Percentiles rank a stretch among this genome's conserved stretches.
phyloP scores from a whole-genome alignment of 2,113 vertebrate genomes.

The Megaceryle maxima region DNA sequence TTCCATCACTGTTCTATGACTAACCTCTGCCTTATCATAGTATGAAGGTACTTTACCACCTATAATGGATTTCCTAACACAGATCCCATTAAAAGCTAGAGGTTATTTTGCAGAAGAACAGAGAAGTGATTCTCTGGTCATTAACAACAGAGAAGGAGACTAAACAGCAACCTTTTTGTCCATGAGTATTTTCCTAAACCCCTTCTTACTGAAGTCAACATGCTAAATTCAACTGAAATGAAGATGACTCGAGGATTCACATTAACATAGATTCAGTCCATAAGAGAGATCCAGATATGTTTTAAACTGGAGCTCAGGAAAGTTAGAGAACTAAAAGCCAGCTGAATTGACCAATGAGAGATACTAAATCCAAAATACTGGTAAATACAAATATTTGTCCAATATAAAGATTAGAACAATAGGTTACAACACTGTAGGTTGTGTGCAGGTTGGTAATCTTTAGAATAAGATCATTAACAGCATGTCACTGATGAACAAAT shows the following conservation, averaged over 20 bases:
- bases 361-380: background rate
- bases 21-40: background rate
- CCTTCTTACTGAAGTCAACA: background rate
- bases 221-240: background rate
- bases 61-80: background rate
- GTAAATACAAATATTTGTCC: background rate
- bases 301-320: background rate
- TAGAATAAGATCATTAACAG: background rate
- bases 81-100: background rate
- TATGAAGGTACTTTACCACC: background rate
- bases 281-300: accelerated
- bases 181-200: background rate
- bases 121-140: background rate
- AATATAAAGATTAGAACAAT: background rate
- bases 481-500: background rate
- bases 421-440: background rate
- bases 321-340: background rate
- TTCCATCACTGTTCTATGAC: background rate
- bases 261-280: background rate
- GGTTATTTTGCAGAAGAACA: background rate
- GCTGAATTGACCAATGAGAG: background rate
- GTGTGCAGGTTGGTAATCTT: background rate
- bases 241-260: background rate
- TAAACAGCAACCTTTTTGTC: background rate
- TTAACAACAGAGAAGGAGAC: background rate